Evolutionary conservation across 1,140 invertebrate genomes (phyloP).

Genomic region (Neelides sp.): DNA sequence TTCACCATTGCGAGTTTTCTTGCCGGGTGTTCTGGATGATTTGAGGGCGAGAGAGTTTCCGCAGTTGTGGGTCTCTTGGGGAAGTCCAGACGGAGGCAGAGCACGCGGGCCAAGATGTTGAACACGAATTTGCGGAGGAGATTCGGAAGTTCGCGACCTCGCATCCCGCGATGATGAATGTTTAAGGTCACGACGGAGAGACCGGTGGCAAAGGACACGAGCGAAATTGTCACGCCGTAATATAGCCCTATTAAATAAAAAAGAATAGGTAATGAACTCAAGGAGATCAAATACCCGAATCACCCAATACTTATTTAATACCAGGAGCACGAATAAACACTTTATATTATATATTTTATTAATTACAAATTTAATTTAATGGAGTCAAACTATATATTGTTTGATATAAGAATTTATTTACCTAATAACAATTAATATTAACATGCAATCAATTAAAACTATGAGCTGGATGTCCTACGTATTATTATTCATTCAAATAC

Average conservation of each 20-base stretch:
- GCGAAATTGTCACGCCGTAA: slow-evolving; percentile 50
- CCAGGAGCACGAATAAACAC: too few relatives aligned
- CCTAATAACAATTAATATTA: too few relatives aligned
- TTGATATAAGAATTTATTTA: too few relatives aligned
- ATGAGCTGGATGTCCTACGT: too few relatives aligned
- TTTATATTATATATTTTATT: too few relatives aligned
- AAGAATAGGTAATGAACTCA: too few relatives aligned
- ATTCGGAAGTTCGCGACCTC: slow-evolving; percentile 41
- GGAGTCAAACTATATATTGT: too few relatives aligned
- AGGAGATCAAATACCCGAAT: too few relatives aligned
- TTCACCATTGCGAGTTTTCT: slow-evolving; percentile 6
- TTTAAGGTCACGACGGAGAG: slow-evolving; percentile 44
- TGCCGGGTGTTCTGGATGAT: not conserved
- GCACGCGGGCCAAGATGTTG: slow-evolving; percentile 39
- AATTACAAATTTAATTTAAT: too few relatives aligned
- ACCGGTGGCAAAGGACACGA: slow-evolving; percentile 48
- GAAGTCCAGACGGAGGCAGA: slow-evolving; percentile 41
- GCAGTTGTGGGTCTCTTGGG: slow-evolving; percentile 18
- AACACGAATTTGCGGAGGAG: slow-evolving; percentile 44
- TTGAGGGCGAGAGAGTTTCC: not conserved
- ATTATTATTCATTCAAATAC: too few relatives aligned
- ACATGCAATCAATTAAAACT: too few relatives aligned
- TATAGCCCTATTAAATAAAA: slow-evolving; percentile 40
- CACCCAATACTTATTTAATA: too few relatives aligned
- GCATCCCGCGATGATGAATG: slow-evolving; percentile 45